A percentile compares a stretch with the other conserved stretches of the same genome.
phyloP scores from a whole-genome alignment of 2,113 vertebrate species.

The Pontoporia blainvillei region DNA sequence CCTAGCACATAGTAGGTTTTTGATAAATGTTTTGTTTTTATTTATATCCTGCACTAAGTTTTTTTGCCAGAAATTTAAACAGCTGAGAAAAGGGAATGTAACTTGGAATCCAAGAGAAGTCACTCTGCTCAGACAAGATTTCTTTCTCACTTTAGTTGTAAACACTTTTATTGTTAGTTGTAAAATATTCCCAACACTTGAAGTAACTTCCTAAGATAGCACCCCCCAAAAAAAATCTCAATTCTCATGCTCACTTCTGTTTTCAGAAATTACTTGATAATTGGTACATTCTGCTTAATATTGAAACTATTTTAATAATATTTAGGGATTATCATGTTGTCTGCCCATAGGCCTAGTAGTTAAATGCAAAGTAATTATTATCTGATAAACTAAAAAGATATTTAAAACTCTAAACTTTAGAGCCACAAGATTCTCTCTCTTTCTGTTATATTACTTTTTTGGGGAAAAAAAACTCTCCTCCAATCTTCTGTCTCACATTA shows the following conservation, averaged over 20 bases:
- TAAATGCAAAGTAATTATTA: background rate
- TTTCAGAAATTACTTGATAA: background rate
- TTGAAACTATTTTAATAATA: background rate
- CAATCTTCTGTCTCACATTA: background rate
- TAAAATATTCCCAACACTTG: background rate
- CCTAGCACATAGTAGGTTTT: background rate
- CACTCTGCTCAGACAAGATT: background rate
- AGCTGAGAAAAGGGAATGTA: background rate
- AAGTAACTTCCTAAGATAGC: background rate
- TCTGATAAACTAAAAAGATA: background rate
- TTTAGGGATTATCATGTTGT: background rate
- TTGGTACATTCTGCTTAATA: background rate
- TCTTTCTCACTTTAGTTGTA: background rate
- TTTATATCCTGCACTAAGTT: background rate
- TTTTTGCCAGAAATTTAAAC: background rate
- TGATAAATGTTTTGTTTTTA: background rate
- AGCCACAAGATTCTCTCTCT: background rate
- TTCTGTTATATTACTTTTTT: background rate
- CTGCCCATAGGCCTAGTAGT: background rate
- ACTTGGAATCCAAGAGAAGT: background rate
- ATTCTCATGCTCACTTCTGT: background rate
- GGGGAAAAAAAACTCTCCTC: background rate
- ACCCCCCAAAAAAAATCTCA: rapidly evolving
- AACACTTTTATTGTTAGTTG: background rate
- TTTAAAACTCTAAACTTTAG: background rate